phyloP scores from a whole-genome alignment of 1,140 invertebrate genomes.

The Steinernema feltiae region DNA sequence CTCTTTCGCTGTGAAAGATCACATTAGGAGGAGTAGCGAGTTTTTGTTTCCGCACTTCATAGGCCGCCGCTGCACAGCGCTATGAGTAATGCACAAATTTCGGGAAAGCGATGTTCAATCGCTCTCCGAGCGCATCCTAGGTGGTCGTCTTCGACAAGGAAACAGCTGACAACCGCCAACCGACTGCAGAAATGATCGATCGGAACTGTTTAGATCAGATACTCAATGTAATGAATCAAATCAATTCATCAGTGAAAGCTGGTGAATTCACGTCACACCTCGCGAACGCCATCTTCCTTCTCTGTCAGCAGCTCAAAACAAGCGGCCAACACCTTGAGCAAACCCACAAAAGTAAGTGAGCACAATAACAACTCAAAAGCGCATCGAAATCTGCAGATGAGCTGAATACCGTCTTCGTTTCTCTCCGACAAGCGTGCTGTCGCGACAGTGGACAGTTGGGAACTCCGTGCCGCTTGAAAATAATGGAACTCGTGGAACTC shows the following conservation, averaged over 20 bases:
- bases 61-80: too few relatives aligned
- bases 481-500: constrained; percentile 53
- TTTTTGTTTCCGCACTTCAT: too few relatives aligned
- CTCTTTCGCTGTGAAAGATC: too few relatives aligned
- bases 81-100: neutral
- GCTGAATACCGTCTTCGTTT: constrained; percentile 50
- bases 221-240: constrained; percentile 45
- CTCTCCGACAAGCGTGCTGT: constrained; percentile 50
- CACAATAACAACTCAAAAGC: neutral
- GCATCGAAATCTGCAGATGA: constrained; percentile 39
- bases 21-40: too few relatives aligned
- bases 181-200: neutral
- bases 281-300: constrained; percentile 43
- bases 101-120: neutral
- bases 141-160: neutral
- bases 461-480: constrained; percentile 50
- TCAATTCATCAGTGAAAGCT: constrained; percentile 41
- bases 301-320: constrained; percentile 44
- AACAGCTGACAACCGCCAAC: neutral
- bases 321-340: constrained; percentile 43
- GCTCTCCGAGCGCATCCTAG: neutral
- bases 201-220: constrained; percentile 41
- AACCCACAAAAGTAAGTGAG: constrained; percentile 46
- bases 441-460: constrained; percentile 51
- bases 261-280: constrained; percentile 44